phyloP scores from a whole-genome alignment of 1,140 invertebrate species.

The Piezodorus guildinii region DNA sequence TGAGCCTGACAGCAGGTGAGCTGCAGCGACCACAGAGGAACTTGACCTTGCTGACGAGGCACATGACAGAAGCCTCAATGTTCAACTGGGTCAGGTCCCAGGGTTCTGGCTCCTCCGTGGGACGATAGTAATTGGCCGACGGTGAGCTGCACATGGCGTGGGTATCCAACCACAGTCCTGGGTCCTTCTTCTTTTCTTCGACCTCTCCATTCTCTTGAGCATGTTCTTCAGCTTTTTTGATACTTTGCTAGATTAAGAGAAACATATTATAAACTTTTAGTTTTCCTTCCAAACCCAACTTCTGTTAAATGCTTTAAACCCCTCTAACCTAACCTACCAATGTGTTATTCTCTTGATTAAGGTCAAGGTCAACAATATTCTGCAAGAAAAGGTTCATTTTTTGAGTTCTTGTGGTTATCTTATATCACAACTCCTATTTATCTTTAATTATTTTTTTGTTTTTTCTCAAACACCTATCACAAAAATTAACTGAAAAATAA shows the following conservation, averaged over 20 bases:
- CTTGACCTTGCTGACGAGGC: slow-evolving; percentile 66
- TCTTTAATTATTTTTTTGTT: too few relatives aligned
- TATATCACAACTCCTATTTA: too few relatives aligned
- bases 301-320: too few relatives aligned
- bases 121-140: slow-evolving; percentile 68
- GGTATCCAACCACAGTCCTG: slow-evolving; percentile 48
- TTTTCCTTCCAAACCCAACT: too few relatives aligned
- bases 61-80: slow-evolving; percentile 80
- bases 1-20: slow-evolving; percentile 52
- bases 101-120: slow-evolving; percentile 73
- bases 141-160: slow-evolving; percentile 62
- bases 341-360: too few relatives aligned
- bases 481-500: too few relatives aligned
- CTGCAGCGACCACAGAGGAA: slow-evolving; percentile 60
- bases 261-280: too few relatives aligned
- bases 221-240: background rate
- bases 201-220: background rate
- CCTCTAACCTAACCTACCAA: too few relatives aligned
- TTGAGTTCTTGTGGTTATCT: too few relatives aligned
- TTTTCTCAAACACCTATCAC: too few relatives aligned
- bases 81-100: slow-evolving; percentile 81
- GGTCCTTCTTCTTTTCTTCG: slow-evolving; percentile 2
- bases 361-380: too few relatives aligned
- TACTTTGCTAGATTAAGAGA: background rate
- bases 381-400: too few relatives aligned